phyloP scores from a whole-genome alignment of 1,140 invertebrate species.

The Achroia grisella region DNA sequence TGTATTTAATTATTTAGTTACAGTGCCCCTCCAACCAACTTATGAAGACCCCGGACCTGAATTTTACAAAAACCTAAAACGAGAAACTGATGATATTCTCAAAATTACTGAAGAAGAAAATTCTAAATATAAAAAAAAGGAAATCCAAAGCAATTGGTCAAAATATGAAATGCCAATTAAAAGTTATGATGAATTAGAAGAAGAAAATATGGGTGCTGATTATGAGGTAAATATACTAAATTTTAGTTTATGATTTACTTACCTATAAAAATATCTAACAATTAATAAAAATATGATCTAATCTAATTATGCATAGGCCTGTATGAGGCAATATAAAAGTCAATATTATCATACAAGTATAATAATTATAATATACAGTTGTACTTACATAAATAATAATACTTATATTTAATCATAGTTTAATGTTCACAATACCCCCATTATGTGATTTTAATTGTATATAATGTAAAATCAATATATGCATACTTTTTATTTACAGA shows the following conservation, averaged over 20 bases:
- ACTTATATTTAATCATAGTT: conserved; percentile 1
- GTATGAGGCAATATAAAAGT: too few relatives aligned
- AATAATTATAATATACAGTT: too few relatives aligned
- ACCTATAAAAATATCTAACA: too few relatives aligned
- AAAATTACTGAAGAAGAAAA: conserved; percentile 63
- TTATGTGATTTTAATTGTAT: too few relatives aligned
- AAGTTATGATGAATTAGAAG: conserved; percentile 64
- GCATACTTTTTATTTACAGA: conserved; percentile 29
- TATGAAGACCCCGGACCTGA: conserved; percentile 54
- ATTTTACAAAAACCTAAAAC: conserved; percentile 57
- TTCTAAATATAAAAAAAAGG: conserved; percentile 65
- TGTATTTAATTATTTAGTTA: conserved; percentile 8
- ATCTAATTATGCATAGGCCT: too few relatives aligned
- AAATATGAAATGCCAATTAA: conserved; percentile 68
- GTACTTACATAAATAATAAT: too few relatives aligned
- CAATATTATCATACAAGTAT: too few relatives aligned
- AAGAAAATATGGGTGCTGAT: conserved; percentile 60
- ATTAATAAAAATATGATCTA: too few relatives aligned
- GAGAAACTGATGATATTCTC: conserved; percentile 63
- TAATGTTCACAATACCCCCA: too few relatives aligned
- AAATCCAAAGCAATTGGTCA: conserved; percentile 67
- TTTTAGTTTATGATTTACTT: too few relatives aligned
- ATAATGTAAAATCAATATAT: too few relatives aligned
- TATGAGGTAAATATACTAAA: conserved; percentile 41
- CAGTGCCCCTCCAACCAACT: conserved; percentile 37